Evolutionary conservation across 2,797 vertebrate species (phyloP), one percentile per base, ranked within the genome.

Genomic region (Sebastes wilsoni): DNA sequence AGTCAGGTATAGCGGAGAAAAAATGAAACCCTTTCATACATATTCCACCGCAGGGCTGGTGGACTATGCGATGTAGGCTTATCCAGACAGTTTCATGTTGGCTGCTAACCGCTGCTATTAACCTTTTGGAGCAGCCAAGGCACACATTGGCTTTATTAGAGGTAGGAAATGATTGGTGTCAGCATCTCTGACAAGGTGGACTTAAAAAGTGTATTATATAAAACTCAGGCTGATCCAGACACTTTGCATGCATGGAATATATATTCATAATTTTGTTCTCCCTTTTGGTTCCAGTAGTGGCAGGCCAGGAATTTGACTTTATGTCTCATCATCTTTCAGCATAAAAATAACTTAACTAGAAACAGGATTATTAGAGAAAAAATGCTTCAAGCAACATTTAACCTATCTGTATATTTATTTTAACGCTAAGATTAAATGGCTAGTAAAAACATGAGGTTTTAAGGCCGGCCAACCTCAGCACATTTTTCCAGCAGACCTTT

Each of bases 401-500:
- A 75, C 66, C 62, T 16, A 83, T n/a, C 32, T 36, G 65, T 55
- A 32, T 36, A 81, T 84, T 79, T 61, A 27, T 49, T 64, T 60
- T 79, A 65, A 72, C 3, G 14, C 25, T 56, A 32, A 79, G 46
- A 80, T 80, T 34, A 86, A 85, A 82, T 20, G 22, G 22, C 10
- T 59, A 64, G 34, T n/a, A 36, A 54, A 78, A 84, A 61, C 34
- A 66, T 34, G 52, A 72, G 27, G 59, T 80, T 87, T 87, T 76
- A 74, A 68, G 56, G 66, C 69, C 36, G 34, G 69, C 67, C 81
- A 74, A 83, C 56, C 58, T 87, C 73, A 87, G 87, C 79, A 81
- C 62, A 86, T 89, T 88, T 88, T 85, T 84, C 80, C 71, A 91
- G 69, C 72, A 81, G 65, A 80, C 76, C 69, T 84, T 83, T 87